Evolutionary conservation across 2,113 vertebrate species (phyloP).

Genomic region (Misgurnus mizolepis): DNA sequence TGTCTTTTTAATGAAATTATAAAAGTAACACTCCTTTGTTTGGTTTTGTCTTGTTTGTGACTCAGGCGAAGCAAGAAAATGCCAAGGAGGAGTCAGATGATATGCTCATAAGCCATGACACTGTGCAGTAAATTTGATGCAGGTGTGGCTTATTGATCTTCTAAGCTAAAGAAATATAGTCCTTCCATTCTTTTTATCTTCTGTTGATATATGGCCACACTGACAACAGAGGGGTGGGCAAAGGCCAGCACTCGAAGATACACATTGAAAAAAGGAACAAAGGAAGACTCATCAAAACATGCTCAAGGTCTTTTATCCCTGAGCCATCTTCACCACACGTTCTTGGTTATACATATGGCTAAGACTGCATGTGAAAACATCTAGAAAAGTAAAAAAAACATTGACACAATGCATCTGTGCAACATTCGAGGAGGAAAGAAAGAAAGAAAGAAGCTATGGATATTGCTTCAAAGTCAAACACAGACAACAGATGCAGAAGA

Average conservation of each 20-base stretch:
- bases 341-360: neutral
- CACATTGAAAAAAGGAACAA: neutral
- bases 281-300: neutral
- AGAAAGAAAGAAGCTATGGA: neutral
- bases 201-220: slow-evolving; percentile 58
- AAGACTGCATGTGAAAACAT: neutral
- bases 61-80: slow-evolving; percentile 16
- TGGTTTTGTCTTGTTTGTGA: slow-evolving; percentile 2
- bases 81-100: slow-evolving; percentile 37
- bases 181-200: slow-evolving; percentile 49
- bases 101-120: slow-evolving; percentile 58
- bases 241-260: neutral
- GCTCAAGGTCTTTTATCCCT: neutral
- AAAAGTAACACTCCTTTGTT: slow-evolving; percentile 5
- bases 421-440: neutral
- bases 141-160: slow-evolving; percentile 67
- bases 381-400: no score
- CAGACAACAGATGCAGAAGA: neutral
- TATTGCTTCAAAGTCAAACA: neutral
- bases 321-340: neutral
- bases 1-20: neutral
- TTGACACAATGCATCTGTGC: no score
- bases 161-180: slow-evolving; percentile 60
- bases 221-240: slow-evolving; percentile 12
- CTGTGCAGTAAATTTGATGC: slow-evolving; percentile 62